Percentiles rank a stretch among this genome's conserved stretches.
These are phyloP conservation scores for Torymus aiolomorphi DNA, from an alignment of 2,888 invertebrate species.

Conservation along the genomic window DNA sequence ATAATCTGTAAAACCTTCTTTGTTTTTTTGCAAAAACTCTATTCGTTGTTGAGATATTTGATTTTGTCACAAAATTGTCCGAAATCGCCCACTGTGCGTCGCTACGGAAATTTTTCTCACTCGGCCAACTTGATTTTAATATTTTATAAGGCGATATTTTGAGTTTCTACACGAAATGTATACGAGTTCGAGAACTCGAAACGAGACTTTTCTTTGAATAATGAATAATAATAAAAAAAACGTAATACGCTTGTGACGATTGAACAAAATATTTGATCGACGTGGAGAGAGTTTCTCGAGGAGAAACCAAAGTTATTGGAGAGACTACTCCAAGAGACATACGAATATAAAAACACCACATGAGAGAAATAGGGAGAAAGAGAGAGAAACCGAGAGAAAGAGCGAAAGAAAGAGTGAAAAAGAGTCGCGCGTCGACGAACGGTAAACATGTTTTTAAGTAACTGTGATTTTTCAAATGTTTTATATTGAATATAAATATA, in stretches of 20 bases:
- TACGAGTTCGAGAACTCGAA: background rate
- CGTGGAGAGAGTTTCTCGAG: slow-evolving; percentile 39
- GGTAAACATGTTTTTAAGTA: slow-evolving; percentile 69
- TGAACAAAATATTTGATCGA: slow-evolving; percentile 52
- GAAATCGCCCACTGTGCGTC: too few species aligned
- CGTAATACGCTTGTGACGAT: slow-evolving; percentile 54
- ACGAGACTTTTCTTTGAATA: slow-evolving; percentile 25
- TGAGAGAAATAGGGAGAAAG: slow-evolving; percentile 28
- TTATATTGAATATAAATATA: slow-evolving; percentile 67
- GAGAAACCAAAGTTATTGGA: slow-evolving; percentile 35
- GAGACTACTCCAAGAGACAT: background rate
- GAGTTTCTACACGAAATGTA: background rate
- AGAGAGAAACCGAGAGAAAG: slow-evolving; percentile 21
- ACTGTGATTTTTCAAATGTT: slow-evolving; percentile 74
- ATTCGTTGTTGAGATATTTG: too few species aligned
- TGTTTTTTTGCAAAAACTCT: too few species aligned
- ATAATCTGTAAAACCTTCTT: too few species aligned
- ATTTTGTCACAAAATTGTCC: too few species aligned
- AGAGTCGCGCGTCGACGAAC: slow-evolving; percentile 42
- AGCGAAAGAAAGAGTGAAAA: slow-evolving; percentile 25
- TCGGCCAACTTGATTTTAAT: slow-evolving; percentile 5
- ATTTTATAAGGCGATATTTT: background rate
- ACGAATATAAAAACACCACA: slow-evolving; percentile 12
- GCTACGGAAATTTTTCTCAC: too few species aligned
- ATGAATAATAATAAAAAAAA: slow-evolving; percentile 25